Evolutionary conservation across 2,113 vertebrate genomes (phyloP), one percentile per base, ranked within the genome.

Genomic region (Pteruthius melanotis): DNA sequence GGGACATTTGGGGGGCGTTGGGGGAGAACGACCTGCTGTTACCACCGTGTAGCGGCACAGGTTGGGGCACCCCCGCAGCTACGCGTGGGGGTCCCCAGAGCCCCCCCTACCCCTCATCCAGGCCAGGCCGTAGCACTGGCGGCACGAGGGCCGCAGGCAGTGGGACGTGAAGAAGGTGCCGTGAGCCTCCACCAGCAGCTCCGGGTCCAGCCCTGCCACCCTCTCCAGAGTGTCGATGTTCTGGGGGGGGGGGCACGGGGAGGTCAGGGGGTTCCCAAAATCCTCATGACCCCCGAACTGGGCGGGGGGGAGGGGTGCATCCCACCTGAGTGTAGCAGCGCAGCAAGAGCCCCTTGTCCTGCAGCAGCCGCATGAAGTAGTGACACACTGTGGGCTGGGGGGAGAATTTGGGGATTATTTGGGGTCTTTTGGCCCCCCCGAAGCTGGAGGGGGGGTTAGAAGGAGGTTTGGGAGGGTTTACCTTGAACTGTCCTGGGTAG

Each of bases 401-500:
- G 39, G 2, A 18, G 13, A 6, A 24, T 30, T 10, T 23, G 8
- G 33, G 33, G 24, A 19, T 54, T 23, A 65, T 30, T 2, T 19
- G 49, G 49, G 50, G 26, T 30, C 26, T 18, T 16, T 13, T 11
- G 21, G 10, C 8, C 11, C 19, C 31, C 15, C 3, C 3, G 1
- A 42, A n/a, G 9, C 4, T 5, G 22, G 10, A 28, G 19, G 7
- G 5, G 40, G 40, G 13, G 40, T 21, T 27, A 11, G 53, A 18
- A n/a, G 53, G 21, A 8, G 3, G 9, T 6, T 44, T 44, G 42
- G 42, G 42, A 8, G 42, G 16, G 16, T 87, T 97, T 63, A 99
- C 99, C 99, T 99, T 99, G 89, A 99, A 99, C 95, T 99, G 98
- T 78, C 99, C 99, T 2, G 99, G 99, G 92, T 98, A 99, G 35